A percentile compares a stretch with the other conserved stretches of the same genome.
Conservation (phyloP, 2,797 vertebrate genomes). For the Lateolabrax maculatus region DNA sequence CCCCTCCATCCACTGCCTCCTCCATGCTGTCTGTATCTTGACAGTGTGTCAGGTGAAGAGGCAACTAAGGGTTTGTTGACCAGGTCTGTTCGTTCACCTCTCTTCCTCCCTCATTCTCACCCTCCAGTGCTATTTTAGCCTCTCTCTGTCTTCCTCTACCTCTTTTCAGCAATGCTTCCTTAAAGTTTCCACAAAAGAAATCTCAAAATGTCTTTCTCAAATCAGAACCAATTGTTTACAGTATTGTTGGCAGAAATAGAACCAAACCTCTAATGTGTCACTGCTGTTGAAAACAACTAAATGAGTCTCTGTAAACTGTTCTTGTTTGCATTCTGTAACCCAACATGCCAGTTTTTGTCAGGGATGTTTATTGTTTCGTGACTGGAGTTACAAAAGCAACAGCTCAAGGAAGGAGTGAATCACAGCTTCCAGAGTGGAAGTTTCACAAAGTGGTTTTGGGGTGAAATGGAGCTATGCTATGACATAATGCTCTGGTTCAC, state of each 20-base stretch:
- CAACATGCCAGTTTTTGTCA: conserved; percentile 57
- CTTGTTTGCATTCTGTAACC: conserved; percentile 65
- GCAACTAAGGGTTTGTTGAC: conserved; percentile 78
- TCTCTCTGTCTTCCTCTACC: background rate
- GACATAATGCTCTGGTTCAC: conserved; percentile 58
- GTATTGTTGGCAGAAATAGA: conserved; percentile 47
- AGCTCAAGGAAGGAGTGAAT: conserved; percentile 76
- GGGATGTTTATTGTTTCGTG: conserved; percentile 68
- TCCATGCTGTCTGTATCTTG: conserved; percentile 80
- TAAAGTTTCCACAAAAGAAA: conserved; percentile 50
- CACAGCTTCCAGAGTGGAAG: conserved; percentile 64
- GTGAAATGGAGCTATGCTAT: conserved; percentile 53
- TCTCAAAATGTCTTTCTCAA: conserved; percentile 32
- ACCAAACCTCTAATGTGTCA: conserved; percentile 51
- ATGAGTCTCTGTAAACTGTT: conserved; percentile 54
- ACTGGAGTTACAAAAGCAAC: conserved; percentile 69
- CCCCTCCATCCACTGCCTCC: conserved; percentile 74
- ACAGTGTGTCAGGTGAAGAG: conserved; percentile 84
- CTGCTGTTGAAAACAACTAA: conserved; percentile 60
- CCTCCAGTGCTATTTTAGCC: conserved; percentile 36
- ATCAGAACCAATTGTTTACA: conserved; percentile 59
- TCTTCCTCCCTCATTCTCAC: conserved; percentile 33
- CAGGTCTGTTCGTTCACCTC: conserved; percentile 66
- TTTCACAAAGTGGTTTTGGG: conserved; percentile 67
- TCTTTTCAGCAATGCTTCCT: conserved; percentile 26